Percentiles rank a stretch among this genome's conserved stretches.
Conservation (phyloP, 2,888 invertebrate genomes). For the Tipula vernalis region DNA sequence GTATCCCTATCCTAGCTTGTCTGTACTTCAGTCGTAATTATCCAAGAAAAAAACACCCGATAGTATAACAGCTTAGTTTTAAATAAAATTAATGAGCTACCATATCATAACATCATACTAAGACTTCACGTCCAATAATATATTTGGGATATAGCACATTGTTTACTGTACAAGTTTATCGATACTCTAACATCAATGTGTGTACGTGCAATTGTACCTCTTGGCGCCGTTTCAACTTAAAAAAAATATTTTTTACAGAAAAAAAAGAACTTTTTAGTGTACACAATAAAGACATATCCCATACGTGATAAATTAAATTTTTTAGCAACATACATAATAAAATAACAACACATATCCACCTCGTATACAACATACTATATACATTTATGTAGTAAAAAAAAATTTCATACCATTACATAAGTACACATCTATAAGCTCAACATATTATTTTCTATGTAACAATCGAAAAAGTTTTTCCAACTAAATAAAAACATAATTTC, state of each 20-base stretch:
- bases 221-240: background rate
- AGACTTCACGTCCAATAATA: no score
- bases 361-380: background rate
- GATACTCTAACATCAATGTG: background rate
- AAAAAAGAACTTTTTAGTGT: background rate
- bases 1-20: no score
- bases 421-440: background rate
- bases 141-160: background rate
- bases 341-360: background rate
- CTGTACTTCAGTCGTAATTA: no score
- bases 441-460: background rate
- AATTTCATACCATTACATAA: background rate
- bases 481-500: background rate
- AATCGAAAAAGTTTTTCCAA: background rate
- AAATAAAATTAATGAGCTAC: no score
- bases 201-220: background rate
- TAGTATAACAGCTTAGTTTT: no score
- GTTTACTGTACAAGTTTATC: background rate
- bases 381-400: background rate
- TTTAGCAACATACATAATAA: background rate
- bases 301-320: background rate
- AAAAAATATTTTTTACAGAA: background rate
- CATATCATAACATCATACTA: no score
- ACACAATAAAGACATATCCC: background rate
- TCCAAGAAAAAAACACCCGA: no score